phyloP scores from a whole-genome alignment of 2,113 vertebrate genomes.

The Crotalus viridis region DNA sequence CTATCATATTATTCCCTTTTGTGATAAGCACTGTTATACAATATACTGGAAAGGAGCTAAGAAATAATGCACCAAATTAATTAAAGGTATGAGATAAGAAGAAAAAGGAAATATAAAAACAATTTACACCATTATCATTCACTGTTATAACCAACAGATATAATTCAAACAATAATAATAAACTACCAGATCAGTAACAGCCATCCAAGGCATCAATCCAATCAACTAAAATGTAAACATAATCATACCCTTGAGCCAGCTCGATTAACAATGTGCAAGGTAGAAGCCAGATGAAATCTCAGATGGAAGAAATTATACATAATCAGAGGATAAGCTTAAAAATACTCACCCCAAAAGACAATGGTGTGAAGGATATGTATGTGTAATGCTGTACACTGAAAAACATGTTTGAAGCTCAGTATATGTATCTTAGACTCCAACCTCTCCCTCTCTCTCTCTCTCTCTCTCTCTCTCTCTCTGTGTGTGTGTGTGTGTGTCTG shows the following conservation, averaged over 20 bases:
- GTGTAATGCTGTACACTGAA: not conserved
- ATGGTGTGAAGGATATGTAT: not conserved
- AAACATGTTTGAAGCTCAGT: not conserved
- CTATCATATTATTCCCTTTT: not conserved
- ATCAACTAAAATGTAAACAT: not conserved
- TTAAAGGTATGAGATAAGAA: not conserved
- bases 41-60: not conserved
- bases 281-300: not conserved
- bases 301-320: not conserved
- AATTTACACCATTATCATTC: not conserved
- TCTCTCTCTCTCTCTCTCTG: too few species aligned
- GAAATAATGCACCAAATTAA: not conserved
- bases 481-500: too few species aligned
- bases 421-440: not conserved
- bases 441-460: fast-evolving
- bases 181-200: not conserved
- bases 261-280: not conserved
- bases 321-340: not conserved
- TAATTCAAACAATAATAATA: not conserved
- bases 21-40: not conserved
- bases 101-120: not conserved
- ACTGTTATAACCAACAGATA: not conserved
- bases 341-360: not conserved
- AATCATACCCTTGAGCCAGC: not conserved
- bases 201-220: not conserved